A percentile compares a stretch with the other conserved stretches of the same genome.
These are phyloP conservation scores for Deladenus siricidicola DNA, from an alignment of 2,888 invertebrate genomes.

Conservation along the genomic window DNA sequence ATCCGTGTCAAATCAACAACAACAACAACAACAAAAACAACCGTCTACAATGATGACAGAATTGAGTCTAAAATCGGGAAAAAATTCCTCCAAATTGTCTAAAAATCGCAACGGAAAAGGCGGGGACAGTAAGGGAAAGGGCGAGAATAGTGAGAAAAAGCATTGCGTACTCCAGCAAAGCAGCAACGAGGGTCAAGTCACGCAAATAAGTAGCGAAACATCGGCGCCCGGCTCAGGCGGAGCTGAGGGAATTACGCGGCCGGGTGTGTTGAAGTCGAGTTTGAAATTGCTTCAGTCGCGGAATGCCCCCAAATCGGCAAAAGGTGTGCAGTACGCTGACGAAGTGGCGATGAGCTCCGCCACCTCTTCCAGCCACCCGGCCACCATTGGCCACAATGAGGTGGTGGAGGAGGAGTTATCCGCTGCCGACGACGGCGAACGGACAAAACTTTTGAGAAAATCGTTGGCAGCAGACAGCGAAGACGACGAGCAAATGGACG, in stretches of 20 bases:
- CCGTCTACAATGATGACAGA: neutral
- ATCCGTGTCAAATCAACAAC: neutral
- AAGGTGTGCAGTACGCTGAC: slow-evolving; percentile 2
- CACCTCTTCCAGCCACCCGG: too few relatives aligned
- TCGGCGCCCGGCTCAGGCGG: neutral
- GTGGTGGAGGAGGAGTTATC: neutral
- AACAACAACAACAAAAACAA: neutral
- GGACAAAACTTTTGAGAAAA: neutral
- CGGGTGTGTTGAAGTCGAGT: slow-evolving; percentile 6
- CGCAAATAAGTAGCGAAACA: neutral
- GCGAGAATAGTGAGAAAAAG: neutral
- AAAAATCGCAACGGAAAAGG: neutral
- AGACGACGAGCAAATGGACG: neutral
- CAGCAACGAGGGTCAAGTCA: neutral
- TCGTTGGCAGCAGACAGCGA: neutral
- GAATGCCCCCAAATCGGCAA: neutral
- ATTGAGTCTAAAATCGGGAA: neutral
- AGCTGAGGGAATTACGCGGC: neutral
- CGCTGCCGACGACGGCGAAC: neutral
- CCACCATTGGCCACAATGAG: neutral
- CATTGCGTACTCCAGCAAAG: neutral
- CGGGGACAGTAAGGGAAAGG: neutral
- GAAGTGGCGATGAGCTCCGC: too few relatives aligned
- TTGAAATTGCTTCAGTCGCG: neutral
- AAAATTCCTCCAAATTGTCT: neutral